Evolutionary conservation across 2,113 vertebrate genomes (phyloP).

Genomic region (Castor canadensis): DNA sequence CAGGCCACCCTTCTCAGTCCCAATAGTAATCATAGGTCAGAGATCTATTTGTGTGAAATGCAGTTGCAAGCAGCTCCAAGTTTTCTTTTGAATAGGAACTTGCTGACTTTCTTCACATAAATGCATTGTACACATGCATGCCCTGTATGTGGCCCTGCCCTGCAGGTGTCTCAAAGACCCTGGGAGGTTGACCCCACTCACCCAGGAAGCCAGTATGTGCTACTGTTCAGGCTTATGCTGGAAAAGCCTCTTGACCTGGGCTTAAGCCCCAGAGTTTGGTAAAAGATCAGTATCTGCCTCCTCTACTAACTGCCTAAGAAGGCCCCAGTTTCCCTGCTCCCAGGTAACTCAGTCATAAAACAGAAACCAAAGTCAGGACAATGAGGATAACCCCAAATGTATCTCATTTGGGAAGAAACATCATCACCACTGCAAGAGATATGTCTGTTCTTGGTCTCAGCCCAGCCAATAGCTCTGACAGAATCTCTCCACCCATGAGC

Average conservation of each 20-base stretch:
- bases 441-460: no score
- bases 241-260: background rate
- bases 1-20: background rate
- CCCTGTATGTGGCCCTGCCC: no score
- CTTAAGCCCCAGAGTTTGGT: fast-evolving
- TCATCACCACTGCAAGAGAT: no score
- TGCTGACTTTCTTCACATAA: background rate
- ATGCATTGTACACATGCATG: background rate
- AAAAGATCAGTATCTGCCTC: background rate
- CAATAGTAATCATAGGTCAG: background rate
- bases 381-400: background rate
- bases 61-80: background rate
- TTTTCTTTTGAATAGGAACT: background rate
- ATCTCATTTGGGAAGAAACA: background rate
- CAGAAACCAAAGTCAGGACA: background rate
- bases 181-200: background rate
- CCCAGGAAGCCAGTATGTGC: background rate
- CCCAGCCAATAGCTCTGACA: background rate
- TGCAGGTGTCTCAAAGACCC: background rate
- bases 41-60: background rate
- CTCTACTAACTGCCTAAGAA: background rate
- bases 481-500: background rate
- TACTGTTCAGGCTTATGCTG: background rate
- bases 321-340: background rate
- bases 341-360: background rate